Base-by-base conservation (phyloP, 1,140 invertebrate species). In the Hormaphis cornu region DNA sequence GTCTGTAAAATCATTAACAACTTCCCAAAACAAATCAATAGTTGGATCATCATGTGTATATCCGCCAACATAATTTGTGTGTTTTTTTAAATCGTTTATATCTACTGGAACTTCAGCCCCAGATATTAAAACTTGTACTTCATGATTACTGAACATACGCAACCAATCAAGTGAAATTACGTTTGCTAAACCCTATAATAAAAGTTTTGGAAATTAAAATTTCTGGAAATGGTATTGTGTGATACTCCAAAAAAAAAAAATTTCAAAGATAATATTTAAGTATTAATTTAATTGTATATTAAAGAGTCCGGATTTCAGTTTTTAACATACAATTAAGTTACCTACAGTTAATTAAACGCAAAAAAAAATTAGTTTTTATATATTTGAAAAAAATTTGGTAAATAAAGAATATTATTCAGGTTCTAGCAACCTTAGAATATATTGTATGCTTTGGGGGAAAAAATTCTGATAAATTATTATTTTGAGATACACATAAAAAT, bases 41-140 rank as follows among this genome's bases (percentile, higher is more conserved):
- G 85, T 87, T 33, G 84, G 83, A 85, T 97, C 93, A 53, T 89
- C 85, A 22, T 81, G 79, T 8, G 83, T 82, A 76, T 93, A 97
- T 46, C 92, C 93, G 42, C 91, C 91, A 83, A 77, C 56, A 76
- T 96, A 95, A 73, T 87, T 87, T 2, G 91, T 92, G 76, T 97
- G 85, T 14, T 82, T 78, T 74, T 85, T 87, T n/a, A 97, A 80
- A 78, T 98, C 95, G 46, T 87, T 84, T 8, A 98, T 79, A 80
- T 98, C 91, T 10, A 98, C 92, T 1, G 93, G 90, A 70, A 91
- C 88, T 73, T 91, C 87, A 1, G 94, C 91, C 0, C 96, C 95
- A 0, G 94, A 96, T 71, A 98, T 92, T 12, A 98, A 81, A 48
- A 95, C 87, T 79, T 97, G 93, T 50, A 98, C 80, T 80, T 99